Conservation (phyloP, 2,888 invertebrate species). For the Machimus rusticus region DNA sequence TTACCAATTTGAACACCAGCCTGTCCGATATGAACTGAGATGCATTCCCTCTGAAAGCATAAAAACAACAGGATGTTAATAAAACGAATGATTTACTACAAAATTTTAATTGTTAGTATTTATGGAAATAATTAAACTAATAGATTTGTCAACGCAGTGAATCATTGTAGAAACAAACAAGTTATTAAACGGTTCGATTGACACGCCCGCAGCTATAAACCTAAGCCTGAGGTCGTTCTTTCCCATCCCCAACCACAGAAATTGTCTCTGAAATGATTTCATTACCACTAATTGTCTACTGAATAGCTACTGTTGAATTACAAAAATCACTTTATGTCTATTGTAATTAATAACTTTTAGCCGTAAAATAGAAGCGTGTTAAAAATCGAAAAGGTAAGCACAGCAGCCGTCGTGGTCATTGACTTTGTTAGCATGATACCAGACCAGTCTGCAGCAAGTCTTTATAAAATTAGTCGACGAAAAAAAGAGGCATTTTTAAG, state of each 20-base stretch:
- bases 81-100: not conserved
- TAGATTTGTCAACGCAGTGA: not conserved
- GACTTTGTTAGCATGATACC: not conserved
- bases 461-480: not conserved
- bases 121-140: not conserved
- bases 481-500: not conserved
- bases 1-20: conserved; percentile 89
- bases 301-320: not conserved
- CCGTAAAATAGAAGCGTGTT: not conserved
- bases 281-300: not conserved
- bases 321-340: not conserved
- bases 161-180: not conserved
- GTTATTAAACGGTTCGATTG: not conserved
- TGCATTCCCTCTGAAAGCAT: conserved; percentile 77
- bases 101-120: not conserved
- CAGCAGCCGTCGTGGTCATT: not conserved
- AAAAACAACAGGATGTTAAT: conserved; percentile 13
- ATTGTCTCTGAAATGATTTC: not conserved
- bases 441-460: not conserved
- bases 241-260: not conserved
- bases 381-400: not conserved
- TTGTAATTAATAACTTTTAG: not conserved
- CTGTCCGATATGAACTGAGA: conserved; percentile 86
- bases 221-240: not conserved
- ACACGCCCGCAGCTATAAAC: not conserved